Conservation (phyloP, 2,113 vertebrate species). For the Oxyruncus cristatus region DNA sequence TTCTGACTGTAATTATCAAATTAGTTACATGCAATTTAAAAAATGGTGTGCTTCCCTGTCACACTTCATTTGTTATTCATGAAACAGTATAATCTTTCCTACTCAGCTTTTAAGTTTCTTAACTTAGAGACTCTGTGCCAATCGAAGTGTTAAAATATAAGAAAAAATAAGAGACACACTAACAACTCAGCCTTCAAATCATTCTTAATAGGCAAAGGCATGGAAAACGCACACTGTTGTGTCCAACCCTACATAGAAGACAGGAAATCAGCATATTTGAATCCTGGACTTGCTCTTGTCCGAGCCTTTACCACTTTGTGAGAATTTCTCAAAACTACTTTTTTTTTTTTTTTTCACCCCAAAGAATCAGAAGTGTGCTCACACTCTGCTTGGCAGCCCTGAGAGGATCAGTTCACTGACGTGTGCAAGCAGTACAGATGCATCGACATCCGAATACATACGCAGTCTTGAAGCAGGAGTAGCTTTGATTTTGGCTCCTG, state of each 20-base stretch:
- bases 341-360: background rate
- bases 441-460: background rate
- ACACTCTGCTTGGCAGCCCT: background rate
- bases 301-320: background rate
- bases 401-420: background rate
- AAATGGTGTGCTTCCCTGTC: background rate
- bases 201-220: background rate
- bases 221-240: background rate
- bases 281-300: background rate
- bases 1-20: slow-evolving; percentile 14
- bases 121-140: background rate
- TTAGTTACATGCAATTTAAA: background rate
- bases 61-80: background rate
- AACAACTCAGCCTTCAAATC: background rate
- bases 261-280: background rate
- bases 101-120: background rate
- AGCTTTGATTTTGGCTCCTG: background rate
- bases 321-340: background rate
- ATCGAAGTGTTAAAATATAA: background rate
- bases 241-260: background rate
- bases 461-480: background rate
- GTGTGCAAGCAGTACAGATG: background rate
- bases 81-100: background rate
- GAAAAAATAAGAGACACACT: background rate
- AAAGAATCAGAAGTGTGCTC: background rate